These are phyloP conservation scores for Carposina sasakii DNA, from an alignment of 1,140 invertebrate genomes.

Conservation along the genomic window DNA sequence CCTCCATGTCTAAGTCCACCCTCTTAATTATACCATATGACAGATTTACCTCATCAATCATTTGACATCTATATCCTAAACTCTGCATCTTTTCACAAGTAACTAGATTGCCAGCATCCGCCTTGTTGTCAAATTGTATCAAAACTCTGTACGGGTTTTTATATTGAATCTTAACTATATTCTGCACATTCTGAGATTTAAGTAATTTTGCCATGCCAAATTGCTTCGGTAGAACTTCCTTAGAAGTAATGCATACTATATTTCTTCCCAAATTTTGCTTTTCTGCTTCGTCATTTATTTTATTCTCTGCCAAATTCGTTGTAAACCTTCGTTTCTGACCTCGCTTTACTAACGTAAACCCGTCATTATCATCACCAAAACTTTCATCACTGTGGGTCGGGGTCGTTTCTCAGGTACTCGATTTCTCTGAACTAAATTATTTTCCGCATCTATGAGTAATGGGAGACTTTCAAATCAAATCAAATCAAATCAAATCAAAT, in stretches of 20 bases:
- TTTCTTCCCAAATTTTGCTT: neutral
- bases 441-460: too few species aligned
- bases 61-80: neutral
- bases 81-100: neutral
- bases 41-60: neutral
- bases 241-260: neutral
- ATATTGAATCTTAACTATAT: neutral
- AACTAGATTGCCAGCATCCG: neutral
- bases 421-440: too few species aligned
- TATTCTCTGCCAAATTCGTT: neutral
- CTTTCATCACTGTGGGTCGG: too few species aligned
- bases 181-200: neutral
- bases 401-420: too few species aligned
- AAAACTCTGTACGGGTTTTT: neutral
- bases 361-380: too few species aligned
- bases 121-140: conserved; percentile 4
- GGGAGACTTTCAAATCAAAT: too few species aligned
- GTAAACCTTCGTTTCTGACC: too few species aligned
- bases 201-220: conserved; percentile 4
- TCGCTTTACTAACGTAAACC: too few species aligned
- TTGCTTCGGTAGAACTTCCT: conserved; percentile 2
- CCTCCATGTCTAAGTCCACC: conserved; percentile 3
- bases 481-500: too few species aligned
- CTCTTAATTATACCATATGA: conserved; percentile 1
- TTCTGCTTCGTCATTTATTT: too few species aligned